Evolutionary conservation across 2,113 vertebrate species (phyloP), one percentile per base, ranked within the genome.

Genomic region (Pollachius pollachius): DNA sequence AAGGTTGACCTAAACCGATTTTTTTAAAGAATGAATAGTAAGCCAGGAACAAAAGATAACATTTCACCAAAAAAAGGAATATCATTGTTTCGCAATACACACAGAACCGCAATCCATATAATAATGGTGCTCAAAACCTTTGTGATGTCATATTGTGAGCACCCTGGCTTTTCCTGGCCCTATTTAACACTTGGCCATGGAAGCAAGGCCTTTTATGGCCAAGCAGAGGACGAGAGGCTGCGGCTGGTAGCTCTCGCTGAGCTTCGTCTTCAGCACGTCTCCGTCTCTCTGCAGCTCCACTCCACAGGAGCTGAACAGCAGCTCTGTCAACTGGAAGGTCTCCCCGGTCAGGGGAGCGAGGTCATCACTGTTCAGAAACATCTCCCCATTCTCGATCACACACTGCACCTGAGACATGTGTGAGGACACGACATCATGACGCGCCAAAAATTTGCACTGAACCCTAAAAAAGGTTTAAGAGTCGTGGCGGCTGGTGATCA

Each of bases 211-310:
- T 15, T 69, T 83, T 68, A 97, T 63, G 3, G 89, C 87, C 23
- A 97, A 89, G 3, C 90, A 96, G 19, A 98, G 89, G 75, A 95
- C 67, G 0, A 96, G 82, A 0, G 93, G 93, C 54, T 58, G 71
- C 69, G 90, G 69, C 13, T 77, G 70, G 0, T 91, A 71, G 1
- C 83, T 81, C 21, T 81, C 67, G 48, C 8, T 69, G 56, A 92
- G 88, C 78, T 86, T 34, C 5, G 83, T 91, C 80, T 67, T 88
- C 5, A 96, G 65, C 0, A 83, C 80, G 18, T 92, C 87, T 21
- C 85, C 89, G 8, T 83, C 75, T 79, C 81, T 92, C 67, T 84
- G 84, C 81, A 98, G 87, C 17, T n/a, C 73, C 68, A 96, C 79
- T 52, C 86, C 80, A 0, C 76, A 92, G 23, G 79, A 86, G 25